Conservation (phyloP, 1,140 invertebrate species). For the Listronotus bonariensis region DNA sequence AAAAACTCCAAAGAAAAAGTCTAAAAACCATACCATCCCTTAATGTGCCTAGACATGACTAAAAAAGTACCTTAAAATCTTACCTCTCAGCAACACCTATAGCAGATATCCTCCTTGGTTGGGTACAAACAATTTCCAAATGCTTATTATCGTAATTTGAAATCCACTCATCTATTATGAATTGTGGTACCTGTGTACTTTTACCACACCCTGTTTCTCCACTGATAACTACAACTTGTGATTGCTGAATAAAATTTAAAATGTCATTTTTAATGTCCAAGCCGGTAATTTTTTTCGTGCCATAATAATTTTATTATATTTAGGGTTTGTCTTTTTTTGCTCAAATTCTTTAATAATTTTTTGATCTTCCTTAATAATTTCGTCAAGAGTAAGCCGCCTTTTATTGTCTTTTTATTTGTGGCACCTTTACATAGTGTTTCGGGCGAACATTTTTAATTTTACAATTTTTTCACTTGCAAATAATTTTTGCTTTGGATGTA, state of each 20-base stretch:
- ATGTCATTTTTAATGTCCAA: conserved; percentile 69
- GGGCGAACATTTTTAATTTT: conserved; percentile 50
- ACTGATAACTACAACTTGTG: conserved; percentile 77
- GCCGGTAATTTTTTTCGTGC: conserved; percentile 68
- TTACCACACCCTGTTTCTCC: conserved; percentile 90
- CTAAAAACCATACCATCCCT: too few species aligned
- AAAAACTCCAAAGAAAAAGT: too few species aligned
- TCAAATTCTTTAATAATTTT: conserved; percentile 64
- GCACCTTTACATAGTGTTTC: conserved; percentile 65
- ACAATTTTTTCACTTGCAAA: conserved; percentile 50
- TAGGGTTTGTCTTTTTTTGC: conserved; percentile 62
- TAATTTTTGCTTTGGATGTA: conserved; percentile 53
- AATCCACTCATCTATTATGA: conserved; percentile 81
- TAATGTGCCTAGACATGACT: too few species aligned
- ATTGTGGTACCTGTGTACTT: conserved; percentile 91
- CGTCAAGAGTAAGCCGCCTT: conserved; percentile 58
- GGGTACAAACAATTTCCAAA: conserved; percentile 87
- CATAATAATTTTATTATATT: conserved; percentile 68
- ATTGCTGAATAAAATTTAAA: conserved; percentile 64
- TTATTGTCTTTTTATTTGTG: conserved; percentile 59
- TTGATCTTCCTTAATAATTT: conserved; percentile 64
- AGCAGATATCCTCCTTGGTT: conserved; percentile 90
- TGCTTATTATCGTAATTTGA: conserved; percentile 59
- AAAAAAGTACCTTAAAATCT: too few species aligned
- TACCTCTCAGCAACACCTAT: conserved; percentile 82